Percentiles rank a stretch among this genome's conserved stretches.
These are phyloP conservation scores for Microctenopoma steveboyesi DNA, from an alignment of 2,797 vertebrate genomes.

Conservation along the genomic window DNA sequence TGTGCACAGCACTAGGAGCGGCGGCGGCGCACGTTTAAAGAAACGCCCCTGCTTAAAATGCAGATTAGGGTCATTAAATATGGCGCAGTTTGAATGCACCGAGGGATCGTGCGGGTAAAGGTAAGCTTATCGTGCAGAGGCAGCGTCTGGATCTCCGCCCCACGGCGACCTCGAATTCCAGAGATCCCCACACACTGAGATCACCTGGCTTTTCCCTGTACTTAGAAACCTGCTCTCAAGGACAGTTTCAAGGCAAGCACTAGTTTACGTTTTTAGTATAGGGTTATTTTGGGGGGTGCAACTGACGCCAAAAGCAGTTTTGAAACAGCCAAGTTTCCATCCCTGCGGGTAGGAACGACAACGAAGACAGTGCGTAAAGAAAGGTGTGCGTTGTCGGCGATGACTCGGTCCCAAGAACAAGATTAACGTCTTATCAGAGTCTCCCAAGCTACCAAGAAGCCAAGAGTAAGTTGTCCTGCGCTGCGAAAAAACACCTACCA, in stretches of 20 bases:
- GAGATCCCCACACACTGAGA: conserved; percentile 83
- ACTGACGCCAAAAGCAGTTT: conserved; percentile 20
- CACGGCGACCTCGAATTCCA: conserved; percentile 83
- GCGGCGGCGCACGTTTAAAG: conserved; percentile 11
- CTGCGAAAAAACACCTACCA: neutral
- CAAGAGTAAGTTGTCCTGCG: conserved; percentile 30
- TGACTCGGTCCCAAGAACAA: conserved; percentile 67
- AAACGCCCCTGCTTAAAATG: conserved; percentile 44
- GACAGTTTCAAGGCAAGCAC: conserved; percentile 4
- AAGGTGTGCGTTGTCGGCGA: conserved; percentile 59
- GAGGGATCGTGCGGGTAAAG: conserved; percentile 55
- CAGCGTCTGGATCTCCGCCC: conserved; percentile 68
- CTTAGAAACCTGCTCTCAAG: conserved; percentile 43
- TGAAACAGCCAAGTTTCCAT: conserved; percentile 56
- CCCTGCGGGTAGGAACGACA: conserved; percentile 11
- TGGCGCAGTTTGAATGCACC: conserved; percentile 54
- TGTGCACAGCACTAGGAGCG: neutral
- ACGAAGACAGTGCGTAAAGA: conserved; percentile 47
- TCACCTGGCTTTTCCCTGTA: conserved; percentile 84
- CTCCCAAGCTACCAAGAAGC: conserved; percentile 32
- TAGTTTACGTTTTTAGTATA: neutral
- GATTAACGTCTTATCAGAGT: conserved; percentile 64
- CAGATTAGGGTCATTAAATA: conserved; percentile 67
- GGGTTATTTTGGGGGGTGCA: neutral
- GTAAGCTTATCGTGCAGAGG: conserved; percentile 54